Percentiles rank a stretch among this genome's conserved stretches.
These are phyloP conservation scores for Acanthurus leucopareius DNA, from an alignment of 2,797 vertebrate species.

Conservation along the genomic window DNA sequence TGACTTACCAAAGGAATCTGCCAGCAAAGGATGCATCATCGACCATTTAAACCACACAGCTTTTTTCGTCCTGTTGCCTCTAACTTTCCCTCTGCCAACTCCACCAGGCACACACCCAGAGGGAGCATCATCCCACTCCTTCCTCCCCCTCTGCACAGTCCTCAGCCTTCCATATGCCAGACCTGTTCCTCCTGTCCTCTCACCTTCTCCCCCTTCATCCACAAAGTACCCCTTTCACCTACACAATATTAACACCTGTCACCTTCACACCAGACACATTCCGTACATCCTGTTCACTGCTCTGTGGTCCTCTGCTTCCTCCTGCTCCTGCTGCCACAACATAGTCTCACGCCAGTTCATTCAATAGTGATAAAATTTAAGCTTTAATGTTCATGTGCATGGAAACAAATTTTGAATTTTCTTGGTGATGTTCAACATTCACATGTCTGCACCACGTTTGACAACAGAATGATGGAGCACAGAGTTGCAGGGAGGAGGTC, in stretches of 20 bases:
- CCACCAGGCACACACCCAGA: conserved; percentile 16
- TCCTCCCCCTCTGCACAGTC: conserved; percentile 37
- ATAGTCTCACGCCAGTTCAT: too few species aligned
- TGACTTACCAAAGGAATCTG: conserved; percentile 24
- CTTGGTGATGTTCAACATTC: too few species aligned
- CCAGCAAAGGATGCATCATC: conserved; percentile 29
- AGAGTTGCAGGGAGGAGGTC: too few species aligned
- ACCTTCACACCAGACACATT: not conserved
- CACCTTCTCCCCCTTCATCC: not conserved
- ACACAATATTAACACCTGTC: not conserved
- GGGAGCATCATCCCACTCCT: conserved; percentile 21
- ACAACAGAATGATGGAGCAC: too few species aligned
- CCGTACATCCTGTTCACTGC: too few species aligned
- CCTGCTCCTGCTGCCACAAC: too few species aligned
- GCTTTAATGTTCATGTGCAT: too few species aligned
- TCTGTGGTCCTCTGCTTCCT: not conserved
- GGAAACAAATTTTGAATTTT: too few species aligned
- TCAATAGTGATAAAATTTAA: too few species aligned
- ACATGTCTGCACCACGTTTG: too few species aligned
- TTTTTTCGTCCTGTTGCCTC: not conserved
- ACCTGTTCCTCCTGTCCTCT: conserved; percentile 17
- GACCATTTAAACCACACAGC: conserved; percentile 17
- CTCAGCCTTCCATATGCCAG: conserved; percentile 28
- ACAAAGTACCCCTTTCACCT: not conserved
- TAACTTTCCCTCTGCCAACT: not conserved